These are phyloP conservation scores for Emydocephalus ijimae DNA, from an alignment of 2,113 vertebrate genomes.

Conservation along the genomic window DNA sequence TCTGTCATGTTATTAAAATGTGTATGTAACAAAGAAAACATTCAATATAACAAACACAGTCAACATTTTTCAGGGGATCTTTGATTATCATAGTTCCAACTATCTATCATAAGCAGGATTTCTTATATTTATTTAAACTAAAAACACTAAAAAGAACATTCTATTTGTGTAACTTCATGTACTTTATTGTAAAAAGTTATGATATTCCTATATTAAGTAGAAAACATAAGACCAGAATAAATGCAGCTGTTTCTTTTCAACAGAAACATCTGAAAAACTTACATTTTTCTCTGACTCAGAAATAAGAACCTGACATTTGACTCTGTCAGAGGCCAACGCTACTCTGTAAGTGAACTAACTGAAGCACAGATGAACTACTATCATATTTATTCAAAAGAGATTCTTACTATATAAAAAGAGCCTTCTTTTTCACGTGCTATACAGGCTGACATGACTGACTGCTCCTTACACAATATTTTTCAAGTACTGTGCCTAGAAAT, in stretches of 20 bases:
- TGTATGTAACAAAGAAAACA: conserved; percentile 16
- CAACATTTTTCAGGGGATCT: background rate
- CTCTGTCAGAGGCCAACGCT: background rate
- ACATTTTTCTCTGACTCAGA: background rate
- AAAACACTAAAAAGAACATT: background rate
- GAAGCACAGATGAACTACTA: background rate
- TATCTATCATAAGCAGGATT: background rate
- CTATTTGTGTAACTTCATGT: background rate
- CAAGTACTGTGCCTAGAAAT: background rate
- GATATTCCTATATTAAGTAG: background rate
- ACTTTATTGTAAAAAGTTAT: background rate
- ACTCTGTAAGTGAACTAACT: background rate
- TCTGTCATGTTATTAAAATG: background rate
- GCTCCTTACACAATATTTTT: background rate
- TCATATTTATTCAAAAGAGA: background rate
- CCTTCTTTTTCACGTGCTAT: background rate
- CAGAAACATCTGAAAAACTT: background rate
- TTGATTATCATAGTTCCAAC: background rate
- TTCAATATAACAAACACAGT: background rate
- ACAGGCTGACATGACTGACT: background rate
- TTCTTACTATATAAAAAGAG: background rate
- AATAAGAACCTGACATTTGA: background rate
- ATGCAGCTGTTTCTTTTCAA: background rate
- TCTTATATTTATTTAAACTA: accelerated
- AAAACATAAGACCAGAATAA: background rate